Evolutionary conservation across 2,797 vertebrate species (phyloP).

Genomic region (Orientallactaga sibirica): DNA sequence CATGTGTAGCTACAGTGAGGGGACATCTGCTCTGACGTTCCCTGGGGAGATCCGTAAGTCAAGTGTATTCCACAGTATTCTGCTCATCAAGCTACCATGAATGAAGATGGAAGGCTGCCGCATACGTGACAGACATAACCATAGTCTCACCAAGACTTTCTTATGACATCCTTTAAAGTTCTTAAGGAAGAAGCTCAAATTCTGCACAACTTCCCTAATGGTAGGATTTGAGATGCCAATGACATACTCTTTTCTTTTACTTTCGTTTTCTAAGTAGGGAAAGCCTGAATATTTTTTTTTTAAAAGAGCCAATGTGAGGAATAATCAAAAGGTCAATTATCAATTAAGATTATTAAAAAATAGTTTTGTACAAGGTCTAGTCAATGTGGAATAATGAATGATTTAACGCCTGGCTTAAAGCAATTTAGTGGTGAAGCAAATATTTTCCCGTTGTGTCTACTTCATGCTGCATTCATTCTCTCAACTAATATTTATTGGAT

Average conservation of each 20-base stretch:
- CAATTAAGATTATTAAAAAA: slow-evolving; percentile 33
- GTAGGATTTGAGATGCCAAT: not conserved
- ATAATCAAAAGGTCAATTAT: not conserved
- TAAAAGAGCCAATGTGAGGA: not conserved
- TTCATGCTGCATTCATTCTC: not conserved
- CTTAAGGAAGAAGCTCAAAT: not conserved
- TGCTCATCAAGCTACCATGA: not conserved
- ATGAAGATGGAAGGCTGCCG: not conserved
- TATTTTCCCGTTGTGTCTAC: not conserved
- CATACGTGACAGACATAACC: not conserved
- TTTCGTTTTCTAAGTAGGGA: not conserved
- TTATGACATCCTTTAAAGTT: not conserved
- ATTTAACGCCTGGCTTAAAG: slow-evolving; percentile 15
- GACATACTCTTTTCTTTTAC: not conserved
- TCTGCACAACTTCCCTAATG: not conserved
- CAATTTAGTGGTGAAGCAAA: not conserved
- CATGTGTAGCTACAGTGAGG: not conserved
- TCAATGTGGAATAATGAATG: not conserved
- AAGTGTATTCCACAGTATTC: not conserved
- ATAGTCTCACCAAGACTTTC: not conserved
- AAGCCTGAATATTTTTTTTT: not conserved
- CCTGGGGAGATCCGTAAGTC: not conserved
- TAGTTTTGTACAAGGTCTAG: not conserved
- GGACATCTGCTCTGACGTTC: not conserved
- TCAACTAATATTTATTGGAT: not conserved